Percentiles rank a stretch among this genome's conserved stretches.
phyloP scores from a whole-genome alignment of 37 sponge, comb jelly and placozoan genomes.

The Ephydatia muelleri region DNA sequence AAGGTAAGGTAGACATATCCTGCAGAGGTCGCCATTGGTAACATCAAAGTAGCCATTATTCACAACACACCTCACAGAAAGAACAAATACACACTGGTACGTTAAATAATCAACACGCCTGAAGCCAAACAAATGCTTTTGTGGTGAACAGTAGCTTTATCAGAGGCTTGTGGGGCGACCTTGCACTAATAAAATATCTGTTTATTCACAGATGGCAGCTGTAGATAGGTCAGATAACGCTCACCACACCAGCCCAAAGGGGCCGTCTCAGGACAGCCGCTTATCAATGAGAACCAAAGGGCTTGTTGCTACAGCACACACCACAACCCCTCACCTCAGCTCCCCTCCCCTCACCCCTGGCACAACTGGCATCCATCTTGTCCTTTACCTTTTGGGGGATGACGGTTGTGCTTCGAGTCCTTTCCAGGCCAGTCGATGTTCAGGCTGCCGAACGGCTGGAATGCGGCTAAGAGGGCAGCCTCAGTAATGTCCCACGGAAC shows the following conservation, averaged over 20 bases:
- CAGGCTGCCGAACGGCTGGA: slow-evolving; percentile 84
- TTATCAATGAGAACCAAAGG: not conserved
- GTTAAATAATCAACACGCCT: not conserved
- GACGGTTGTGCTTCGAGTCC: slow-evolving; percentile 88
- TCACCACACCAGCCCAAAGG: not conserved
- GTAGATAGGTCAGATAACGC: not conserved
- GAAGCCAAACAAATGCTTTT: not conserved
- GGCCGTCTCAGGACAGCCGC: not conserved
- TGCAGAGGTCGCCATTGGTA: slow-evolving; percentile 2
- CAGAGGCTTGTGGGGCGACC: not conserved
- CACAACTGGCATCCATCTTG: no score
- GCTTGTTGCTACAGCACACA: no score
- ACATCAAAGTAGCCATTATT: not conserved
- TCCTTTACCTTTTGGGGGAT: slow-evolving; percentile 91
- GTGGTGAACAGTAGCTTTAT: not conserved
- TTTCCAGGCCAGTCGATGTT: slow-evolving; percentile 98
- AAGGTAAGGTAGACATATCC: slow-evolving; percentile 97
- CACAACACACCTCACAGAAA: not conserved
- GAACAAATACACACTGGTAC: not conserved
- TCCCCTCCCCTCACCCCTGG: not conserved
- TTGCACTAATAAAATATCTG: not conserved
- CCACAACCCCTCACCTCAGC: no score
- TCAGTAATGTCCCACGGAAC: slow-evolving; percentile 99
- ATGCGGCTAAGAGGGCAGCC: slow-evolving; percentile 73
- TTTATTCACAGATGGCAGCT: not conserved